Base-by-base conservation (phyloP, 64 coral and sea anemone species). In the Stichodactyla mertensii region DNA sequence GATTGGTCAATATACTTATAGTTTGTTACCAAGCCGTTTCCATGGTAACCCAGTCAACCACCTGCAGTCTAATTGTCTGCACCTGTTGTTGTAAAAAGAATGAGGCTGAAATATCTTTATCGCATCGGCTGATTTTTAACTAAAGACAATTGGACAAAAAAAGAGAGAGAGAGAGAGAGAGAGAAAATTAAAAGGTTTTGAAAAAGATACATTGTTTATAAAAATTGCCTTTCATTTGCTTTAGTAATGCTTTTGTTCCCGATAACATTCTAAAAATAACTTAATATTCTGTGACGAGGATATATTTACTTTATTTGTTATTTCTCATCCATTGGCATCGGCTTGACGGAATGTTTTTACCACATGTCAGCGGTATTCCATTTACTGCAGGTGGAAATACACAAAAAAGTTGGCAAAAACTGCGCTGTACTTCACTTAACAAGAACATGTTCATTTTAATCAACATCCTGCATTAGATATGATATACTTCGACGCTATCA, bases 361-460 rank as follows among this genome's bases (percentile, higher is more conserved):
- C 62, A 22, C 28, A 16, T 79, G 77, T 79, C 77, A 79, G 77
- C 77, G 77, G 77, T 51, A 52, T 79, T 79, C 77, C 59, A 11
- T 67, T 55, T 64, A 23, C 22, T 22, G 54, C 83, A 85, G 59
- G 55, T 85, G 27, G 62, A 13, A 66, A 66, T 4, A n/a, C 62
- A 22, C 12, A 6, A 66, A 66, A 66, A 23, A 15, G 1, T 22
- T 66, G 62, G 6, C 62, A 66, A n/a, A 5, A 66, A n/a, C 22
- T 66, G 20, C 16, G 22, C 62, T 6, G 18, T 9, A 66, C 22
- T 62, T n/a, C 19, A 66, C 20, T 66, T 9, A 66, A 61, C 14
- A 61, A 61, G 7, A 66, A 64, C 61, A 20, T 64, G 61, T n/a
- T n/a, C 9, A 66, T 4, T 20, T 66, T 66, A n/a, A 66, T 66